Evolutionary conservation across 2,888 invertebrate genomes (phyloP), one percentile per base, ranked within the genome.

Genomic region (Octonoba sinensis): DNA sequence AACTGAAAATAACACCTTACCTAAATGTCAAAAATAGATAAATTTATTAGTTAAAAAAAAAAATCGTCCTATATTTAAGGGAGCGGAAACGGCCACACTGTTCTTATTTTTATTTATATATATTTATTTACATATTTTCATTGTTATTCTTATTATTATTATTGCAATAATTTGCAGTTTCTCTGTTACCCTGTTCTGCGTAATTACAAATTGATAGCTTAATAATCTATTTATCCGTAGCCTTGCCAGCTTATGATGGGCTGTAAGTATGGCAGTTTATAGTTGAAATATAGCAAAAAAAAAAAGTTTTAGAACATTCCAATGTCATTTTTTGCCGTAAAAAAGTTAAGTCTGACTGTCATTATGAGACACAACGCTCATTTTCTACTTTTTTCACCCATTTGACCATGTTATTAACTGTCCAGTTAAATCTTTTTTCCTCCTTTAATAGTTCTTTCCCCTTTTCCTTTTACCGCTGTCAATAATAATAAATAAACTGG

Each of bases 401-500:
- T 78, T 78, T 78, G 49, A 59, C 72, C 22, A 22, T 72, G 54
- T 71, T 72, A 78, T 78, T 72, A 78, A 72, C 71, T 72, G 46
- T 59, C 59, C 71, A 59, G 71, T 78, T 71, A 77, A 62, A 46
- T 57, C 54, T 60, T 56, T 46, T 54, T 12, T 3, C 62, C 46
- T 56, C 44, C 60, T 76, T 57, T 67, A 60, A 75, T 75, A 67
- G 67, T 57, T 54, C 18, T 18, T 57, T 57, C 65, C 46, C 46
- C 13, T 54, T 67, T 57, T 36, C 59, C 62, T 72, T 22, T 64
- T 59, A 59, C 49, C 47, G 64, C 64, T 77, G 70, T 56, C 64
- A 77, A 70, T 77, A 78, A 71, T 71, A 78, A 78, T 72, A 66
- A 78, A 78, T 71, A 72, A 78, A 78, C 54, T 71, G 71, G 49